These are phyloP conservation scores for Lagocephalus sceleratus DNA, from an alignment of 2,797 vertebrate species.

Conservation along the genomic window DNA sequence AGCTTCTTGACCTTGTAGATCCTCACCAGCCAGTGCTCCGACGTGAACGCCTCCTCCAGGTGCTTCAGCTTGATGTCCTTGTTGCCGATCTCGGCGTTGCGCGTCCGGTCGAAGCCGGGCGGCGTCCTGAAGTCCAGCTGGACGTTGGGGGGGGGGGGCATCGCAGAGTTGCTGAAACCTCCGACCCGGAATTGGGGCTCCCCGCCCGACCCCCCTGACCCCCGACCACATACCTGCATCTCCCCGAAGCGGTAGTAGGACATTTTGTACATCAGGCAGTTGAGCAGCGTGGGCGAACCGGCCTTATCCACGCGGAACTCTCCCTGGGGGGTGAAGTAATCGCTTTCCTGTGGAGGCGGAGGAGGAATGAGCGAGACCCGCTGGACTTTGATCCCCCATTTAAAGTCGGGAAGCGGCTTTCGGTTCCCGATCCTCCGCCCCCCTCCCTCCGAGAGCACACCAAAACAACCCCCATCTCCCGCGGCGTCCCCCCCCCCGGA, in stretches of 20 bases:
- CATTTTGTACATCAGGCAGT: conserved; percentile 99
- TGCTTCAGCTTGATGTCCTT: conserved; percentile 97
- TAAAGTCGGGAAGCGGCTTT: conserved; percentile 1
- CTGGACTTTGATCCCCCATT: conserved; percentile 16
- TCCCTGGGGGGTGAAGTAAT: conserved; percentile 97
- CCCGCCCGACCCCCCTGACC: neutral
- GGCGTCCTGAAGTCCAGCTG: conserved; percentile 98
- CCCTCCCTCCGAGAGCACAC: conserved; percentile 1
- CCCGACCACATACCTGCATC: conserved; percentile 84
- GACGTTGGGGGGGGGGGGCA: neutral
- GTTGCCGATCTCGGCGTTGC: conserved; percentile 96
- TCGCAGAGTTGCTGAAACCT: neutral
- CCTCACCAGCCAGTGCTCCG: conserved; percentile 96
- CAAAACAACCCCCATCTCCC: neutral
- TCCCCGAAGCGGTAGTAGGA: conserved; percentile 98
- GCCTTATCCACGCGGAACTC: conserved; percentile 97
- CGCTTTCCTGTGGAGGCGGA: conserved; percentile 82
- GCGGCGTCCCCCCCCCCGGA: no score
- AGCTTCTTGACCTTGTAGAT: conserved; percentile 97
- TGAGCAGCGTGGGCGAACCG: conserved; percentile 91
- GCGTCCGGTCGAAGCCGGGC: conserved; percentile 93
- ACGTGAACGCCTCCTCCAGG: conserved; percentile 96
- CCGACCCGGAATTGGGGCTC: no score
- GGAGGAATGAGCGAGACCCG: conserved; percentile 1
- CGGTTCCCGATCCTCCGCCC: neutral